Conservation (phyloP, 2,113 vertebrate species). For the Amia ocellicauda region DNA sequence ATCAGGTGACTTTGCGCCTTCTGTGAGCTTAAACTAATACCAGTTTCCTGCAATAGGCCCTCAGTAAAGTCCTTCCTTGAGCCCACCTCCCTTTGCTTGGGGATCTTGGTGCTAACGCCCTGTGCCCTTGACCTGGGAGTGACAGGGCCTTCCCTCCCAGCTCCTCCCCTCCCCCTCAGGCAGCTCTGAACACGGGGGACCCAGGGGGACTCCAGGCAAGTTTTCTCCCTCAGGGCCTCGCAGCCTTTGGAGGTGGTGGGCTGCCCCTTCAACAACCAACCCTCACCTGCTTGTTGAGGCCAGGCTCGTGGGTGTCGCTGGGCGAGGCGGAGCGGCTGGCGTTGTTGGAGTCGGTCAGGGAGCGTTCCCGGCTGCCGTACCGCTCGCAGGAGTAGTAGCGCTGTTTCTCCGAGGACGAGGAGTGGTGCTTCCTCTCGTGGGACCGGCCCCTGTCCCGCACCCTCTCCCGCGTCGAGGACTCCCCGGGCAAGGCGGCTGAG, state of each 20-base stretch:
- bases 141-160: too few species aligned
- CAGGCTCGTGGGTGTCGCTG: constrained; percentile 66
- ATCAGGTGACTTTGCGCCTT: too few species aligned
- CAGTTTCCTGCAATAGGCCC: too few species aligned
- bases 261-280: not conserved
- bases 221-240: too few species aligned
- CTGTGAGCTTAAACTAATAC: too few species aligned
- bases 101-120: too few species aligned
- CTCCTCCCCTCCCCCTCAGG: not conserved
- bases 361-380: constrained; percentile 82
- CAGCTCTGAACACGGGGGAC: too few species aligned
- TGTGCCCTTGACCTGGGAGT: too few species aligned
- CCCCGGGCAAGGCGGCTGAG: constrained; percentile 40
- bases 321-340: constrained; percentile 83
- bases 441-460: constrained; percentile 82
- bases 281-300: constrained; percentile 82
- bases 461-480: constrained; percentile 58
- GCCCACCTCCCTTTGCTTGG: too few species aligned
- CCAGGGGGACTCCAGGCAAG: too few species aligned
- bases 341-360: constrained; percentile 71
- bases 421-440: constrained; percentile 87
- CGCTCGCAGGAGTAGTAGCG: constrained; percentile 95
- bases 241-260: too few species aligned
- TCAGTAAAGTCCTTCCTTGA: too few species aligned
- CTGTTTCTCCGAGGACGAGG: constrained; percentile 85